A percentile compares a stretch with the other conserved stretches of the same genome.
phyloP scores from a whole-genome alignment of 2,888 invertebrate genomes.

The Petrolisthes manimaculis region DNA sequence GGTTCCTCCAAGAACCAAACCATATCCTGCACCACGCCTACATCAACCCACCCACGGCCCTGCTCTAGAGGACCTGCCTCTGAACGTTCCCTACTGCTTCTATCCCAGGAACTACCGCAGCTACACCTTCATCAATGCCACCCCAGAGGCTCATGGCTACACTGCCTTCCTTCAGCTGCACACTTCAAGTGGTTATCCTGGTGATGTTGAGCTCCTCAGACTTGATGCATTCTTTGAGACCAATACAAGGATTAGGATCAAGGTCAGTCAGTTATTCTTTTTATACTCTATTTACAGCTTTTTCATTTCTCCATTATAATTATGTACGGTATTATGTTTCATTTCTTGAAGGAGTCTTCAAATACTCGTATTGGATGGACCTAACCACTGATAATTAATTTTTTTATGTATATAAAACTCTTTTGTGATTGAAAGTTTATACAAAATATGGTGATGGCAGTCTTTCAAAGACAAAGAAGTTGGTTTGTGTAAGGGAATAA shows the following conservation, averaged over 20 bases:
- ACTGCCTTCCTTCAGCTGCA: constrained; percentile 74
- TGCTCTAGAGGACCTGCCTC: constrained; percentile 66
- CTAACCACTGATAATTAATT: no score
- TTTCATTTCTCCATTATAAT: background rate
- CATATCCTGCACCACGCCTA: constrained; percentile 33
- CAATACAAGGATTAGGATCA: constrained; percentile 77
- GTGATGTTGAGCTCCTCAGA: constrained; percentile 76
- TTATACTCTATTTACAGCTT: constrained; percentile 34
- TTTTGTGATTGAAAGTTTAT: no score
- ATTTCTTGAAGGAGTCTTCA: background rate
- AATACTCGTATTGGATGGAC: background rate
- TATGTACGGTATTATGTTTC: background rate
- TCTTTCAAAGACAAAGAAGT: no score
- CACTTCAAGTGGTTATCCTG: constrained; percentile 77
- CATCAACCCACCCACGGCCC: constrained; percentile 34
- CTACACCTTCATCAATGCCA: constrained; percentile 77
- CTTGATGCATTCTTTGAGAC: constrained; percentile 78
- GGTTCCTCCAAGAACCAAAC: background rate
- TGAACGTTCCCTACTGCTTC: constrained; percentile 80
- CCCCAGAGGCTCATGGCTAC: constrained; percentile 76
- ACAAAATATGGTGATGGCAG: no score
- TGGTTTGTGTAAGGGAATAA: no score
- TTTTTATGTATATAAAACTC: no score
- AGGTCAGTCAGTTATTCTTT: constrained; percentile 72
- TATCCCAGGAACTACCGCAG: constrained; percentile 78